Percentiles rank a stretch among this genome's conserved stretches.
phyloP scores from a whole-genome alignment of 2,797 vertebrate species.

The Ataeniobius toweri region DNA sequence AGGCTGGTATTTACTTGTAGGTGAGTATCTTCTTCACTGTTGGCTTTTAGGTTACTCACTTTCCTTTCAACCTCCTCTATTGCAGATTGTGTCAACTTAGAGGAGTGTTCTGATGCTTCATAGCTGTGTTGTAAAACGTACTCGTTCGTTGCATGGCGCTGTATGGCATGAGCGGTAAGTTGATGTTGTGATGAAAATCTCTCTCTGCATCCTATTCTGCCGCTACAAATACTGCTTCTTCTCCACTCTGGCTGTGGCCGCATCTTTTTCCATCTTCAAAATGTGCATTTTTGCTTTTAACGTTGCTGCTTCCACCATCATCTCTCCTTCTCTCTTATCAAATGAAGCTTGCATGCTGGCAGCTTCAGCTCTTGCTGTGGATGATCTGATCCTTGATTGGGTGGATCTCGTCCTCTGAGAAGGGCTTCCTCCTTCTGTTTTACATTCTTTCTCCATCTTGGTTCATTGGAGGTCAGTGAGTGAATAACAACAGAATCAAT shows the following conservation, averaged over 20 bases:
- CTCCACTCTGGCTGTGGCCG: neutral
- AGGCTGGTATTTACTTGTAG: neutral
- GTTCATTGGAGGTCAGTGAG: neutral
- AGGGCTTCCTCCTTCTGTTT: neutral
- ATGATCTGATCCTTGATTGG: neutral
- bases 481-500: neutral
- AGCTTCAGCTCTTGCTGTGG: neutral
- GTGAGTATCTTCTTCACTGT: neutral
- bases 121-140: neutral
- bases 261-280: neutral
- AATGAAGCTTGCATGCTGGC: neutral
- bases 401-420: neutral
- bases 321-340: neutral
- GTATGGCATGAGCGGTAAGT: neutral
- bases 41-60: neutral
- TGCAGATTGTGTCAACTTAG: neutral
- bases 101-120: neutral
- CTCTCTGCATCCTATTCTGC: neutral
- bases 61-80: neutral
- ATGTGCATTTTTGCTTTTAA: conserved; percentile 8
- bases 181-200: neutral
- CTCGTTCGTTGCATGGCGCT: no score
- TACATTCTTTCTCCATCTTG: neutral
- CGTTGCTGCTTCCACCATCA: conserved; percentile 1
- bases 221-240: conserved; percentile 4